phyloP scores from a whole-genome alignment of 2,888 invertebrate species.

The Plagodis dolabraria region DNA sequence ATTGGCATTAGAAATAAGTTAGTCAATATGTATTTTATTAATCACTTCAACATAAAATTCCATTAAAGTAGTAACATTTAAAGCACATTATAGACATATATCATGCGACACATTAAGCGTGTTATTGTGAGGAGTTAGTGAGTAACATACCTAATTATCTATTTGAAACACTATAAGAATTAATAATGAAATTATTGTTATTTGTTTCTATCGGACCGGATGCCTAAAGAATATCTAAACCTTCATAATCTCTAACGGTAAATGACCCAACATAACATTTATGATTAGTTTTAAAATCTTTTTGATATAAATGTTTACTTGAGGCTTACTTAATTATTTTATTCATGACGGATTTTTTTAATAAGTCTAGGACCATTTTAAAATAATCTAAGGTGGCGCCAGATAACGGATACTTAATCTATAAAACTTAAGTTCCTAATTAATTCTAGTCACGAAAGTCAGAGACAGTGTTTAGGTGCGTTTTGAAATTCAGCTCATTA shows the following conservation, averaged over 20 bases:
- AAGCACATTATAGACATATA: conserved; percentile 42
- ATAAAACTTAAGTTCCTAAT: conserved; percentile 26
- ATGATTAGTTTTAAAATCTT: no score
- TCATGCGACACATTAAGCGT: conserved; percentile 56
- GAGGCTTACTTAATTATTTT: no score
- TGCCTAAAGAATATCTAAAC: no score
- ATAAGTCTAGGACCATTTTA: no score
- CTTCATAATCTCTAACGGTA: no score
- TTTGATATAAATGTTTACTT: no score
- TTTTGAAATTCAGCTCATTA: conserved; percentile 47
- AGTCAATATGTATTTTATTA: conserved; percentile 24
- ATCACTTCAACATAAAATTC: conserved; percentile 16
- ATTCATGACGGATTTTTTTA: no score
- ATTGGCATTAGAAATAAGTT: conserved; percentile 14
- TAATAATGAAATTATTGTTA: background rate
- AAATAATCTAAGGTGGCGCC: background rate
- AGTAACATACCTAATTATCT: no score
- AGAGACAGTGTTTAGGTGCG: conserved; percentile 40
- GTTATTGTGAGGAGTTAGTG: conserved; percentile 8
- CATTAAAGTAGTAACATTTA: conserved; percentile 43
- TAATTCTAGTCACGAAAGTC: conserved; percentile 39
- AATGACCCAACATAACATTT: no score
- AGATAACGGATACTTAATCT: conserved; percentile 12
- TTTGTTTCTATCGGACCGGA: background rate
- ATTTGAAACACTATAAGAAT: no score